Percentiles rank a stretch among this genome's conserved stretches.
phyloP scores from a whole-genome alignment of 2,797 vertebrate species.

The Micromesistius poutassou region DNA sequence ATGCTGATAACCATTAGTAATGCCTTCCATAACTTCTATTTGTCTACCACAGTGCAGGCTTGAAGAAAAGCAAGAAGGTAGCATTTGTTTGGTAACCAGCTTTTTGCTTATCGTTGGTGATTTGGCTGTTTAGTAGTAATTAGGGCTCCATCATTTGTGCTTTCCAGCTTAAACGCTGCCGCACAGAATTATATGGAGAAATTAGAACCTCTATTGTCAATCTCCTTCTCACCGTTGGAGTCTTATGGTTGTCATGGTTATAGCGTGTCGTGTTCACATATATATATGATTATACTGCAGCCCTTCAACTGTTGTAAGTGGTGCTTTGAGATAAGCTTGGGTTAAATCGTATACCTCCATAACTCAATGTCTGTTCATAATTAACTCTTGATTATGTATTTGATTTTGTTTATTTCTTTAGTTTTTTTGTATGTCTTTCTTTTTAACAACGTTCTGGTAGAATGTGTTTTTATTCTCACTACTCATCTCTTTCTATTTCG shows the following conservation, averaged over 20 bases:
- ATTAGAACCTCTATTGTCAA: not conserved
- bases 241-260: not conserved
- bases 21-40: no score
- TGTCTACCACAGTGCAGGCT: no score
- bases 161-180: no score
- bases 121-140: no score
- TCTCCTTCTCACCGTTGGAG: not conserved
- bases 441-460: not conserved
- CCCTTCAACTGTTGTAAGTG: not conserved
- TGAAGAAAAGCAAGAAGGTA: no score
- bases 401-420: not conserved
- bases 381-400: not conserved
- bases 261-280: not conserved
- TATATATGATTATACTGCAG: not conserved
- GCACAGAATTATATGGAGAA: not conserved
- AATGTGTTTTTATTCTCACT: not conserved
- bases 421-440: not conserved
- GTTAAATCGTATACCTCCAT: not conserved
- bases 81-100: no score
- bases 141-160: no score
- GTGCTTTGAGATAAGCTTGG: not conserved
- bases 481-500: not conserved
- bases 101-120: no score
- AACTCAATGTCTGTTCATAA: not conserved
- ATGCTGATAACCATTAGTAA: no score